Percentiles rank a stretch among this genome's conserved stretches.
Conservation (phyloP, 2,113 vertebrate genomes). For the Genyomyrus donnyi region DNA sequence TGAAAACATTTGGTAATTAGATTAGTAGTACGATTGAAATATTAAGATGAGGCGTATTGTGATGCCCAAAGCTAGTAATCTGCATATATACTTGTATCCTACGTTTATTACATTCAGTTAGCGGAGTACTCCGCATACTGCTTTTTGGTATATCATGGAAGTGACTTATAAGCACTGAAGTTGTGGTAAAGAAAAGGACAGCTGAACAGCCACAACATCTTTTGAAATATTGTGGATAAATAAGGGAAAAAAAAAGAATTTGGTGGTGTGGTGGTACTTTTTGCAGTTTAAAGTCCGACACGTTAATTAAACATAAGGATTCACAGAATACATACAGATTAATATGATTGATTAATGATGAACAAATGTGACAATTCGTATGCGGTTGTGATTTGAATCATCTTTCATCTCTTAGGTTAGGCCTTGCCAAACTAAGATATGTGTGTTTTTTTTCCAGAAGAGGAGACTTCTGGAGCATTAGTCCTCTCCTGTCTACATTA, state of each 20-base stretch:
- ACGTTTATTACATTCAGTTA: neutral
- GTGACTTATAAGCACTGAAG: neutral
- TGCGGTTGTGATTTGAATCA: neutral
- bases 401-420: neutral
- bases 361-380: neutral
- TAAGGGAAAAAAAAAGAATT: neutral
- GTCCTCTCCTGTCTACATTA: neutral
- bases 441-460: conserved; percentile 19
- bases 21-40: too few relatives aligned
- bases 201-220: neutral
- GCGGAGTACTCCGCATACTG: neutral
- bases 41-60: too few relatives aligned
- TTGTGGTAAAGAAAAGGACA: neutral
- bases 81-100: too few relatives aligned
- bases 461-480: neutral
- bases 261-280: neutral
- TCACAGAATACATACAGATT: neutral
- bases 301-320: neutral
- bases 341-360: neutral
- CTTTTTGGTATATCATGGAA: neutral
- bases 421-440: neutral
- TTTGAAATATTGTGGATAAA: neutral
- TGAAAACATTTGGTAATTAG: too few relatives aligned
- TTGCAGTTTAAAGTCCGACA: neutral
- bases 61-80: too few relatives aligned